Conservation (phyloP, 2,797 vertebrate genomes). For the Pipistrellus kuhlii region DNA sequence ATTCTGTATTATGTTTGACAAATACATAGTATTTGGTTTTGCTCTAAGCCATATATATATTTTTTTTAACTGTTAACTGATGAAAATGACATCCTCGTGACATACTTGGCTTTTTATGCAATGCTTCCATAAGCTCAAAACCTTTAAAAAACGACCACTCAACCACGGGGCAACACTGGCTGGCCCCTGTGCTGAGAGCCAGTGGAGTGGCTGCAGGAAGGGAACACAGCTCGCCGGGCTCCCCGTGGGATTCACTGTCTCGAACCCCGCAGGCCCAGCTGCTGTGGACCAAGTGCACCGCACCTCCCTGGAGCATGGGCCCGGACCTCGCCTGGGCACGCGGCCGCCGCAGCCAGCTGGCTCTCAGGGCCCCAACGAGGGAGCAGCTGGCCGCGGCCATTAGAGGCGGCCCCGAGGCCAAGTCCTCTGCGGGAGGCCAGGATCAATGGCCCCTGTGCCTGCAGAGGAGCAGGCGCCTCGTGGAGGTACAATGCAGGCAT, state of each 20-base stretch:
- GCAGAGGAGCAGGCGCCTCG: neutral
- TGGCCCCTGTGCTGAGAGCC: too few species aligned
- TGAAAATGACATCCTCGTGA: neutral
- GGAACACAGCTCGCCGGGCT: neutral
- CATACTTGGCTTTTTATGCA: slow-evolving; percentile 22
- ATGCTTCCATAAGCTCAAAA: slow-evolving; percentile 3
- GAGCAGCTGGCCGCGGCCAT: neutral
- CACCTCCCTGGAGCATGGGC: neutral
- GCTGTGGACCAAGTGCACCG: neutral
- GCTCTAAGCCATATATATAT: neutral
- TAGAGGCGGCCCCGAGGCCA: neutral
- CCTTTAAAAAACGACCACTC: neutral
- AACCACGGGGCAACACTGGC: too few species aligned
- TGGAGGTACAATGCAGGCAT: neutral
- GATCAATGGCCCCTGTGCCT: neutral
- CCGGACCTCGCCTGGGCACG: neutral
- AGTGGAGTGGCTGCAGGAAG: neutral
- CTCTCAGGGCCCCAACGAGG: neutral
- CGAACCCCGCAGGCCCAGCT: fast-evolving
- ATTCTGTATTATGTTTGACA: neutral
- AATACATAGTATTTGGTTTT: neutral
- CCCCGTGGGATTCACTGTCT: neutral
- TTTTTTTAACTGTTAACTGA: neutral
- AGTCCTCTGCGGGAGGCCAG: neutral
- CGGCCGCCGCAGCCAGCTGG: neutral